These are phyloP conservation scores for Sminthurides bifidus DNA, from an alignment of 1,140 invertebrate species.

Conservation along the genomic window DNA sequence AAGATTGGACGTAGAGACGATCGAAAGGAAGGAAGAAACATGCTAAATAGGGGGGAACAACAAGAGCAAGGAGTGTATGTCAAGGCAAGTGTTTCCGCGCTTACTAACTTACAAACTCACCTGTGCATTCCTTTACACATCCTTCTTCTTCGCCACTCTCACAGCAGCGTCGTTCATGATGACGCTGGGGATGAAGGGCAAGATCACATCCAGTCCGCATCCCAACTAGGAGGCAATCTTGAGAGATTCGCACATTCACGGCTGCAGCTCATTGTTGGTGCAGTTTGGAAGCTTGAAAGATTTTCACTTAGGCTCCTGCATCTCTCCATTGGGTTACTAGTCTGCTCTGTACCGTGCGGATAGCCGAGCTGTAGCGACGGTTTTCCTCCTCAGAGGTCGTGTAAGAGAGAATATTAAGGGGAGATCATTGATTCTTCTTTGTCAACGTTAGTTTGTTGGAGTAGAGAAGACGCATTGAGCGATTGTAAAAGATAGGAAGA, in stretches of 20 bases:
- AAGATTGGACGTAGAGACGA: neutral
- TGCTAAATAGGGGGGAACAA: neutral
- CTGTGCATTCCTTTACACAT: conserved; percentile 3
- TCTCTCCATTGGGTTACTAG: too few relatives aligned
- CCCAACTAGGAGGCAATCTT: conserved; percentile 18
- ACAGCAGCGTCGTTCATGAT: conserved; percentile 3
- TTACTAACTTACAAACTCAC: neutral
- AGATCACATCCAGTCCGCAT: conserved; percentile 28
- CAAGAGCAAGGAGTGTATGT: conserved; percentile 29
- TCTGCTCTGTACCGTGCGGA: too few relatives aligned
- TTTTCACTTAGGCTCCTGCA: too few relatives aligned
- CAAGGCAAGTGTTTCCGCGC: conserved; percentile 29
- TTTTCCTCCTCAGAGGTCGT: too few relatives aligned
- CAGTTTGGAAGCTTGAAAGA: too few relatives aligned
- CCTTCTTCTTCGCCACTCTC: conserved; percentile 5
- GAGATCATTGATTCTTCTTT: too few relatives aligned
- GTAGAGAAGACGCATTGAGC: too few relatives aligned
- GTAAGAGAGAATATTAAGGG: too few relatives aligned
- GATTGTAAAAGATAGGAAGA: too few relatives aligned
- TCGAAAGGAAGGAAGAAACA: neutral
- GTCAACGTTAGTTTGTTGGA: too few relatives aligned
- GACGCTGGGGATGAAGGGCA: conserved; percentile 29
- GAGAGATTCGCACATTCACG: conserved; percentile 12
- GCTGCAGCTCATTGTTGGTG: too few relatives aligned
- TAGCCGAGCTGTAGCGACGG: too few relatives aligned